phyloP scores from a whole-genome alignment of 2,888 invertebrate species.

The Volucella zonaria region DNA sequence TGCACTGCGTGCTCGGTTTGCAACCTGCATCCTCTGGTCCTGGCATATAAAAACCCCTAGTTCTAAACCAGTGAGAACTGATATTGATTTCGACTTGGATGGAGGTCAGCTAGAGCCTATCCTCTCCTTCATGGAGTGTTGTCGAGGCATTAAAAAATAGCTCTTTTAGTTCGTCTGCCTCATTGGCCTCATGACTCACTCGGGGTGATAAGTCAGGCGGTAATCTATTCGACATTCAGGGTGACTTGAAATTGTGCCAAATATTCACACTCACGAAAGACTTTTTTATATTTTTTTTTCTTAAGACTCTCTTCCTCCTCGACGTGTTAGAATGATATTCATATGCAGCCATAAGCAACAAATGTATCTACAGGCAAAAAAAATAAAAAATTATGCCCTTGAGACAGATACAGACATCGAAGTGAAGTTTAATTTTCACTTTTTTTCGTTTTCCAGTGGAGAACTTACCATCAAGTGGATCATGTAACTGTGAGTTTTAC shows the following conservation, averaged over 20 bases:
- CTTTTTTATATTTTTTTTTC: no score
- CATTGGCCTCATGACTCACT: constrained; percentile 36
- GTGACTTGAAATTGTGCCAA: constrained; percentile 71
- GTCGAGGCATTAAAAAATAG: neutral
- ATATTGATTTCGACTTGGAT: constrained; percentile 53
- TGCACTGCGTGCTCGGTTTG: constrained; percentile 56
- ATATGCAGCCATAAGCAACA: constrained; percentile 39
- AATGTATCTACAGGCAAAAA: constrained; percentile 31
- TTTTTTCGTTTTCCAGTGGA: constrained; percentile 22
- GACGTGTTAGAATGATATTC: neutral
- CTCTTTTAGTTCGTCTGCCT: constrained; percentile 27
- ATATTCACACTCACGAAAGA: constrained; percentile 9
- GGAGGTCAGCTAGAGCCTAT: constrained; percentile 37
- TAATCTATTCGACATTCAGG: constrained; percentile 68
- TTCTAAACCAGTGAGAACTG: neutral
- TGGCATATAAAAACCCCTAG: neutral
- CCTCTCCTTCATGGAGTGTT: constrained; percentile 12
- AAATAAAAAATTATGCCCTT: constrained; percentile 49
- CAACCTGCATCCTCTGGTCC: constrained; percentile 26
- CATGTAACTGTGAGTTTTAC: constrained; percentile 12
- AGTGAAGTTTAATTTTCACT: neutral
- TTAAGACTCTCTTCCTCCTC: neutral
- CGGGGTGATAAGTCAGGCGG: constrained; percentile 56
- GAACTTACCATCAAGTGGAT: neutral
- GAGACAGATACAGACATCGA: constrained; percentile 43